Evolutionary conservation across 2,797 vertebrate genomes (phyloP), one percentile per base, ranked within the genome.

Genomic region (Urosaurus nigricauda): DNA sequence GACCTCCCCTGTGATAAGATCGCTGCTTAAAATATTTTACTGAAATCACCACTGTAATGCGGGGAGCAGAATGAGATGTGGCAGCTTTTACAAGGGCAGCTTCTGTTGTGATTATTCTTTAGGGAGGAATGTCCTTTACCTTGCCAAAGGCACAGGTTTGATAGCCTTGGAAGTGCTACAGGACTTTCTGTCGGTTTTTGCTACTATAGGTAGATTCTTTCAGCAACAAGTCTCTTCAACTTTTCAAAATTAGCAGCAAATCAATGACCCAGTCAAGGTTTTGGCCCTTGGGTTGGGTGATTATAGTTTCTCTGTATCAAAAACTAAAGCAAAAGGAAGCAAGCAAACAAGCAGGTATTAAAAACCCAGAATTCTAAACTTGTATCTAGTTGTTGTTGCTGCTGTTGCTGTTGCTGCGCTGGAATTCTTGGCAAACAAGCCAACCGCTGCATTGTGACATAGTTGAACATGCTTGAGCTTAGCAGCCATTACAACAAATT

Each of bases 11-110:
- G 24, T 26, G 58, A 86, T 80, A 79, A 53, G 85, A 80, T 56
- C 65, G 11, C 56, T 80, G 63, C 29, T 78, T 37, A 53, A 79
- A 87, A 80, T 21, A 86, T 89, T 43, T 63, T 40, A 73, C 24
- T 56, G 19, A 37, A 91, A 88, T 83, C 11, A 21, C 24, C 70
- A 1, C 0, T 37, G 86, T 84, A 51, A 63, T 2, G 83, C 35
- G 51, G 77, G 32, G 7, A 83, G 47, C 12, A 17, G 29, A 12
- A 68, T 58, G 29, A 68, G 19, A 79, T 63, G n/a, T 43, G 86
- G n/a, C 79, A 81, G 47, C 9, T 60, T 81, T 81, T 58, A 60
- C 65, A 79, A 86, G 85, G 56, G 63, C 53, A 70, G 13, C 43
- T 51, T 86, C 75, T 51, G 71, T 74, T 37, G 21, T 29, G 26